These are phyloP conservation scores for Todus mexicanus DNA, from an alignment of 2,797 vertebrate genomes.

Conservation along the genomic window DNA sequence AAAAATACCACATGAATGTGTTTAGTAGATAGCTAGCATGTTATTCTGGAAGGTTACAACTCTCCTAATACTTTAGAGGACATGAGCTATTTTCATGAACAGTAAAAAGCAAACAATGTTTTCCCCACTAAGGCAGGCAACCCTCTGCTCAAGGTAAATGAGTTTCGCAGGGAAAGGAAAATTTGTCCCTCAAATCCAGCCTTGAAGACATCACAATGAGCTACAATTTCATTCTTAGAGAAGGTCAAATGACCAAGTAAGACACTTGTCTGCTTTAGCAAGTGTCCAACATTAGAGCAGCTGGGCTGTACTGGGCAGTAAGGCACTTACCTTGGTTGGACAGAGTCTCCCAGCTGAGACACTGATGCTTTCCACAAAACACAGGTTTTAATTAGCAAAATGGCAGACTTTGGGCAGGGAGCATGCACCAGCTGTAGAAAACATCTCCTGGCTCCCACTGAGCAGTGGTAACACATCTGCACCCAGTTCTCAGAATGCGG, in stretches of 20 bases:
- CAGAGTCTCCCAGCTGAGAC: conserved; percentile 59
- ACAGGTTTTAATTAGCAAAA: background rate
- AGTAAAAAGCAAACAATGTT: background rate
- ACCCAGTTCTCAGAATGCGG: conserved; percentile 64
- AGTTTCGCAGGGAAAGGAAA: background rate
- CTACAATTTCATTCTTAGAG: background rate
- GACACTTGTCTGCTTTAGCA: conserved; percentile 5
- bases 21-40: background rate
- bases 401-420: conserved; percentile 37
- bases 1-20: background rate
- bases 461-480: background rate
- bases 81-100: background rate
- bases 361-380: background rate
- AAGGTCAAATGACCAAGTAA: conserved; percentile 12
- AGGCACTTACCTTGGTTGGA: conserved; percentile 29
- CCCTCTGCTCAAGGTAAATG: background rate
- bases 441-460: background rate
- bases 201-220: background rate
- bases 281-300: conserved; percentile 25
- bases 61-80: background rate
- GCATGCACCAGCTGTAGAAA: background rate
- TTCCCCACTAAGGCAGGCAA: background rate
- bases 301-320: background rate
- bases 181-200: background rate
- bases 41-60: background rate